Evolutionary conservation across 2,888 invertebrate species (phyloP), one percentile per base, ranked within the genome.

Genomic region (Acanthosepion pharaonis): DNA sequence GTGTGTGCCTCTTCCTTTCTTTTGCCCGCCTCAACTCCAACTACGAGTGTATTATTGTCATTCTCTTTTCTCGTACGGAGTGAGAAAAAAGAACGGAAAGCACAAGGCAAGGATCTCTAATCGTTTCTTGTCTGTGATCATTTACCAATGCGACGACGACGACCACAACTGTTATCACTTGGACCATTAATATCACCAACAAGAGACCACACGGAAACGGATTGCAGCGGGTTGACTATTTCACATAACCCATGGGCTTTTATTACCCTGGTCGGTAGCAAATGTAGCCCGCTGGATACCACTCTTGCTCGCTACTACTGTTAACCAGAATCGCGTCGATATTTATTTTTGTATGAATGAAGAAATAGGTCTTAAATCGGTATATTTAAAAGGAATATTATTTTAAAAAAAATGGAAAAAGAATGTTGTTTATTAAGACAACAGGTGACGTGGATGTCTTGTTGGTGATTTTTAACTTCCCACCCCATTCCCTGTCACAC

Each of bases 391-490:
- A n/a, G n/a, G n/a, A 78, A 11, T 1, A 78, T 8, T 78, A 8
- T 28, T n/a, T n/a, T 5, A 33, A 78, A n/a, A 33, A 33, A 78
- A 33, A 78, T 78, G 78, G 15, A 78, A 78, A 15, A 15, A 15
- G n/a, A 78, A 5, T 78, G n/a, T 78, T 78, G 3, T 15, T 78
- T 33, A 78, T 15, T n/a, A n/a, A n/a, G 33, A n/a, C 78, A 33
- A 78, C 78, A 78, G n/a, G 78, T 78, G 78, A 33, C 78, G 78
- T 78, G 78, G 78, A 78, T 78, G n/a, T n/a, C n/a, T 78, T 78
- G 78, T n/a, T 78, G 4, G 78, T 78, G 33, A 78, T 78, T 9
- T 28, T n/a, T n/a, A 78, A n/a, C 28, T 33, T n/a, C 11, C 78
- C n/a, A 78, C 28, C 9, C 28, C 15, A n/a, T 33, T n/a, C 15